Conservation (phyloP, 1,140 invertebrate genomes). For the Drosophila setifemur region DNA sequence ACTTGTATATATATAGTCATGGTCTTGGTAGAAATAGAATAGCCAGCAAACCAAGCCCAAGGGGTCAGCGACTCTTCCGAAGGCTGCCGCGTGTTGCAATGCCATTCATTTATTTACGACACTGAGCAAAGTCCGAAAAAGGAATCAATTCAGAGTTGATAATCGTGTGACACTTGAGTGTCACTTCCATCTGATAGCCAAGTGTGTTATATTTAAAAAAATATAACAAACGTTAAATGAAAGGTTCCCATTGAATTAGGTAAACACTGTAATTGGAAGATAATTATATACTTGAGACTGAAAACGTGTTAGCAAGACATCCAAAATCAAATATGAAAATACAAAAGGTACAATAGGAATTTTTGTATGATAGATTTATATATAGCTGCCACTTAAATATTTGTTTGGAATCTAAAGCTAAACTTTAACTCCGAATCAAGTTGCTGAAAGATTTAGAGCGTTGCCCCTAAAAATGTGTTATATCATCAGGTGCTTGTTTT, state of each 20-base stretch:
- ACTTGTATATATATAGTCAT: no score
- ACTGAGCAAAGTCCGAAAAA: background rate
- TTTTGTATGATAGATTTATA: no score
- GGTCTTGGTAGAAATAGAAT: background rate
- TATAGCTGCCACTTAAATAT: no score
- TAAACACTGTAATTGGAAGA: no score
- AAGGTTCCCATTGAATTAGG: no score
- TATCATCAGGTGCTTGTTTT: conserved; percentile 4
- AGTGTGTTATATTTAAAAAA: background rate
- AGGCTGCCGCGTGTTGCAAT: conserved; percentile 4
- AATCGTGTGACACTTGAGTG: background rate
- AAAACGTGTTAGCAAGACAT: no score
- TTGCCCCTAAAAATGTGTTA: conserved; percentile 12
- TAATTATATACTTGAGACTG: no score
- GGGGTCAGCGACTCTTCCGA: conserved; percentile 11
- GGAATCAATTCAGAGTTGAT: conserved; percentile 2
- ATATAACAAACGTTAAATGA: background rate
- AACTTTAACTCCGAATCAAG: background rate
- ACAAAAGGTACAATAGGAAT: no score
- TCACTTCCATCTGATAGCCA: background rate
- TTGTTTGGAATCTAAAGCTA: no score
- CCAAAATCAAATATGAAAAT: no score
- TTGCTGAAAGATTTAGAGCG: background rate
- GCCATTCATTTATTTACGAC: background rate
- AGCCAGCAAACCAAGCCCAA: background rate